These are phyloP conservation scores for Paradoxurus hermaphroditus DNA, from an alignment of 2,113 vertebrate genomes.

Conservation along the genomic window DNA sequence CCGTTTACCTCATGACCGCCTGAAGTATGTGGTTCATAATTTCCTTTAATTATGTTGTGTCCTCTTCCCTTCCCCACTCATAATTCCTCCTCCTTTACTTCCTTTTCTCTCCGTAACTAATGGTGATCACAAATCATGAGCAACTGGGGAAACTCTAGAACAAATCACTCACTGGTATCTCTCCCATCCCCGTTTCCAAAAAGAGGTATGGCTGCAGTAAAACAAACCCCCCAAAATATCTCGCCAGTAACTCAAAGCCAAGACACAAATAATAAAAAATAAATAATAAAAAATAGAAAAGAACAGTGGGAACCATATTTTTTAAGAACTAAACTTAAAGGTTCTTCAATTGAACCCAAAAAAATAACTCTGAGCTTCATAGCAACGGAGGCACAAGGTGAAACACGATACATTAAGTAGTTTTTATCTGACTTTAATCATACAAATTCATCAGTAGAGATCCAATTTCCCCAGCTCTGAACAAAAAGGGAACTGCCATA, in stretches of 20 bases:
- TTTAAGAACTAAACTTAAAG: background rate
- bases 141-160: background rate
- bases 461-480: background rate
- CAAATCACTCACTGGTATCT: background rate
- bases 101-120: background rate
- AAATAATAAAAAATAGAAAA: background rate
- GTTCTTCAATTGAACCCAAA: background rate
- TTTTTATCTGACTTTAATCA: constrained; percentile 14
- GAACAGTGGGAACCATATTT: background rate
- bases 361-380: background rate
- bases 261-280: background rate
- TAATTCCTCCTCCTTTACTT: background rate
- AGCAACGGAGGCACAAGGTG: background rate
- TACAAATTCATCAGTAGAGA: background rate
- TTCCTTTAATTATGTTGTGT: background rate
- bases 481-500: constrained; percentile 11
- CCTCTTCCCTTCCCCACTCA: background rate
- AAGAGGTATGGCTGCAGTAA: background rate
- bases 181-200: background rate
- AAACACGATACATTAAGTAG: background rate
- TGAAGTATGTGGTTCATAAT: background rate
- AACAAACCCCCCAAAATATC: background rate
- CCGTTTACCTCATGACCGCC: background rate
- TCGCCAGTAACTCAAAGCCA: background rate
- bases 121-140: too few relatives aligned